phyloP scores from a whole-genome alignment of 2,113 vertebrate species.

The Rhinichthys klamathensis region DNA sequence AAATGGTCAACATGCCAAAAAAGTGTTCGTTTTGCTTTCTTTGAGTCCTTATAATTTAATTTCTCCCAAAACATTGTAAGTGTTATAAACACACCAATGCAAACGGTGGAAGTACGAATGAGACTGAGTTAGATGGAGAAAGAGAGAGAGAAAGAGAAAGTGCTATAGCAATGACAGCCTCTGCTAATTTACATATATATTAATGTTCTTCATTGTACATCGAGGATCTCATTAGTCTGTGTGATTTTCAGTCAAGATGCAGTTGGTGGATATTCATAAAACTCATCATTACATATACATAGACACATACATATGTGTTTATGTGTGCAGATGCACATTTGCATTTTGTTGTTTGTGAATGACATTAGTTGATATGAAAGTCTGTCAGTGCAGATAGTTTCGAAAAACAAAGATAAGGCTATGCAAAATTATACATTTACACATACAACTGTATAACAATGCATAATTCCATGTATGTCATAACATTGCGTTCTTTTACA shows the following conservation, averaged over 20 bases:
- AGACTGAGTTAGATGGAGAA: constrained; percentile 8
- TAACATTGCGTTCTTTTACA: constrained; percentile 34
- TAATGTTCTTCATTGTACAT: constrained; percentile 82
- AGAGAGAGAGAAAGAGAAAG: no score
- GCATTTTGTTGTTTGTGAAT: constrained; percentile 29
- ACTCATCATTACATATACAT: constrained; percentile 62
- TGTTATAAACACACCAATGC: constrained; percentile 10
- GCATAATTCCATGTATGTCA: neutral
- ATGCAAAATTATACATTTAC: constrained; percentile 54
- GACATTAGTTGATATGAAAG: constrained; percentile 22
- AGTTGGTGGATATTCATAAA: constrained; percentile 70
- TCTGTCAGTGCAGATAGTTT: constrained; percentile 50
- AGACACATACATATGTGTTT: constrained; percentile 33
- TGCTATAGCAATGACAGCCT: constrained; percentile 57
- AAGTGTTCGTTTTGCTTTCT: neutral
- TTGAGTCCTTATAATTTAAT: neutral
- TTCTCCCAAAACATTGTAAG: neutral
- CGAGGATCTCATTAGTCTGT: constrained; percentile 84
- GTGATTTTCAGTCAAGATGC: constrained; percentile 78
- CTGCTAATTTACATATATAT: constrained; percentile 83
- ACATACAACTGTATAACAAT: constrained; percentile 38
- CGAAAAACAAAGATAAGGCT: constrained; percentile 57
- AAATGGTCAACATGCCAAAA: neutral
- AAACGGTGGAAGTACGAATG: constrained; percentile 6
- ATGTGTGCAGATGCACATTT: constrained; percentile 45